Evolutionary conservation across 1,140 invertebrate genomes (phyloP), one percentile per base, ranked within the genome.

Genomic region (Lordiphosa mommai): DNA sequence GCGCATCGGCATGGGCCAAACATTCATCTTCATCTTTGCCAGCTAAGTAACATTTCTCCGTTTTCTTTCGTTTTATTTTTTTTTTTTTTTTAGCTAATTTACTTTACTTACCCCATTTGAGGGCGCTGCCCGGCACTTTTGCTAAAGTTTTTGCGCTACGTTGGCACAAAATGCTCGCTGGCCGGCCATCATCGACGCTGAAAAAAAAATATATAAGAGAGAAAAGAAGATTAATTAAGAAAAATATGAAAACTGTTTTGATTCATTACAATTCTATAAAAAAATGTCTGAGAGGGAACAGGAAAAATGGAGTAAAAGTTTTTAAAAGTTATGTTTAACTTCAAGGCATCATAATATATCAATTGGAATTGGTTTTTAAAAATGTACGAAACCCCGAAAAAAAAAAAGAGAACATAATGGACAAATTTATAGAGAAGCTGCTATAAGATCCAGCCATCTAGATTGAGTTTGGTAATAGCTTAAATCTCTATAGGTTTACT

Each of bases 211-310:
- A 59, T 37, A 60, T 41, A 51, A 27, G 20, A 61, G 63, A 56
- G 59, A 70, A 61, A 76, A 72, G 63, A 79, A 79, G 74, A 79
- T 79, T 79, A 79, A 79, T 79, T 79, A 79, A 49, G 68, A 72
- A 72, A 79, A 76, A 76, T 79, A 76, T 74, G 72, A 72, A 63
- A 76, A 53, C 53, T 61, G 72, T 68, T 64, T 64, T 70, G 66
- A 73, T 73, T 65, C 66, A 65, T 61, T 74, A 66, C 59, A 65
- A 52, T 69, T 38, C 32, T 8, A 40, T 16, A 46, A 32, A 10
- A 46, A 33, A 10, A 32, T 14, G n/a, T n/a, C n/a, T 10, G 17
- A 13, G 12, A 8, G 17, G 6, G 7, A 14, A 43, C 4, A n/a
- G 16, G 8, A 44, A 63, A 33, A 23, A n/a, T 51, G 36, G 43